These are phyloP conservation scores for Cinclus cinclus DNA, from an alignment of 2,113 vertebrate genomes.

Conservation along the genomic window DNA sequence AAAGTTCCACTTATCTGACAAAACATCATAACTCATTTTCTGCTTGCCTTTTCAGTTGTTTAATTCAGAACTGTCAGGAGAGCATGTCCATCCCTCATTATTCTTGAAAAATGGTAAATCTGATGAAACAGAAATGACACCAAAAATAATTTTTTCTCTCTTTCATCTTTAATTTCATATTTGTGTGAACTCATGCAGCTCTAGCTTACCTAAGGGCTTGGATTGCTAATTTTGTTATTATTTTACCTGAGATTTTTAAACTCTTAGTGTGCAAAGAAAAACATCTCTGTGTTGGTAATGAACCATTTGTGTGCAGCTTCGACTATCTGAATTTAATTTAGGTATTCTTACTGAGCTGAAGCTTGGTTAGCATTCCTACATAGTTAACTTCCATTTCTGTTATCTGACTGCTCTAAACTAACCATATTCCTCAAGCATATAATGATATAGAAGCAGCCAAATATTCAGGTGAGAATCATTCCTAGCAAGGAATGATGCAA, in stretches of 20 bases:
- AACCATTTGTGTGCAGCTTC: neutral
- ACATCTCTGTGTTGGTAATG: neutral
- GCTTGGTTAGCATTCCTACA: neutral
- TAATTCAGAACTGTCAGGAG: neutral
- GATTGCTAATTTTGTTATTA: neutral
- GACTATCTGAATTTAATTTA: neutral
- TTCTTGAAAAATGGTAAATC: neutral
- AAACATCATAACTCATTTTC: neutral
- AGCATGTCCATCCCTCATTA: neutral
- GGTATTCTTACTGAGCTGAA: neutral
- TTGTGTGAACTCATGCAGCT: neutral
- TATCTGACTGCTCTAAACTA: neutral
- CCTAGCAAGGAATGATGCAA: neutral
- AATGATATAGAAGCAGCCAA: neutral
- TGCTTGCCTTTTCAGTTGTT: neutral
- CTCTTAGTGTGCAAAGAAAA: neutral
- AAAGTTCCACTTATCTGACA: neutral
- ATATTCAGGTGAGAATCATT: neutral
- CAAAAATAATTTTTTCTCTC: neutral
- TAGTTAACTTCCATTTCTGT: neutral
- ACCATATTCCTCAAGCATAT: neutral
- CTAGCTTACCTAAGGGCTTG: neutral
- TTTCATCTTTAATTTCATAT: neutral
- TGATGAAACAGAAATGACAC: neutral
- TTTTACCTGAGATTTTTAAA: neutral